Evolutionary conservation across 2,888 invertebrate genomes (phyloP).

Genomic region (Cantharis rufa): DNA sequence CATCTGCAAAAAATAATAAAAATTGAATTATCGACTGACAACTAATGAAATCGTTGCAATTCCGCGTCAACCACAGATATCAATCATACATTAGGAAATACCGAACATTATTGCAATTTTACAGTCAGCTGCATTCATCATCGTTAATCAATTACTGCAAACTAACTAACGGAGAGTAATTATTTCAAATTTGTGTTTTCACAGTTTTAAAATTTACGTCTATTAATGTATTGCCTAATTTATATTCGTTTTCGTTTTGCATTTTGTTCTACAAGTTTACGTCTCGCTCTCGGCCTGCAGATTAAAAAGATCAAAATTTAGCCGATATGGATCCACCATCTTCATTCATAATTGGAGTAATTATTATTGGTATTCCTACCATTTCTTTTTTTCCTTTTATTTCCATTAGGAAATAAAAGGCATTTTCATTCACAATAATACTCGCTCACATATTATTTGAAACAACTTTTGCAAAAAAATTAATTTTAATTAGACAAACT

Average conservation of each 20-base stretch:
- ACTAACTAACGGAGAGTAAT: neutral
- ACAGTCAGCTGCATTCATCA: neutral
- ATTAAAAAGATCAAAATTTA: no score
- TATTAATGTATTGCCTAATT: no score
- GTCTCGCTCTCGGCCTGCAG: no score
- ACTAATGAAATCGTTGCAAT: neutral
- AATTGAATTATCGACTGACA: neutral
- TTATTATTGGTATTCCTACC: no score
- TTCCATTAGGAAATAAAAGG: no score
- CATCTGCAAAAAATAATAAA: conserved; percentile 46
- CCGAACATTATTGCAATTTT: neutral
- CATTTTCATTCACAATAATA: no score
- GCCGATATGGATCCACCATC: no score
- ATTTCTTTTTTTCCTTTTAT: no score
- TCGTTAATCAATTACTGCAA: neutral
- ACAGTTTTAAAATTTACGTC: neutral
- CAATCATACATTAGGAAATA: neutral
- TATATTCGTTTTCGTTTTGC: no score
- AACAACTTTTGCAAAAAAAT: neutral
- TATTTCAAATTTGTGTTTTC: neutral
- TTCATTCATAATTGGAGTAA: no score
- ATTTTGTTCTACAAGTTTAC: no score
- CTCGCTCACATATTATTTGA: no score
- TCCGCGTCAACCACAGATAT: neutral
- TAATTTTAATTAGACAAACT: neutral